Percentiles rank a stretch among this genome's conserved stretches.
phyloP scores from a whole-genome alignment of 2,888 invertebrate genomes.

The Erebia aethiops region DNA sequence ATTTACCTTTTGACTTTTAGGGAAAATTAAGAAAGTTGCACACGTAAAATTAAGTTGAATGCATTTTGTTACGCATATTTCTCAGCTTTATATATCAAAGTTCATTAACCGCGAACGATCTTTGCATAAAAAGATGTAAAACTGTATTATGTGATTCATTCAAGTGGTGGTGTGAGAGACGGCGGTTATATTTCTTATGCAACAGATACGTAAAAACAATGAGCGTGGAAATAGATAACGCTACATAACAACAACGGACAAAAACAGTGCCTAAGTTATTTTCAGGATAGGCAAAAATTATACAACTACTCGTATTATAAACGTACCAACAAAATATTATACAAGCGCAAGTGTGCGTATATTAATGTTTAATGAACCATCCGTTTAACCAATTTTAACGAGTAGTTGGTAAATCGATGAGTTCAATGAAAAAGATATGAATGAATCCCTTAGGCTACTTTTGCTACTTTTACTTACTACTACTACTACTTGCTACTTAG shows the following conservation, averaged over 20 bases:
- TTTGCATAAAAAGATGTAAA: conserved; percentile 16
- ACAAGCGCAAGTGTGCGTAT: too few relatives aligned
- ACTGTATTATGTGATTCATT: conserved; percentile 20
- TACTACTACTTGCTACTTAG: too few relatives aligned
- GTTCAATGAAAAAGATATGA: too few relatives aligned
- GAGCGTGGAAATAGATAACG: not conserved
- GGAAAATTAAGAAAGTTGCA: not conserved
- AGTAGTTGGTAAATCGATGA: too few relatives aligned
- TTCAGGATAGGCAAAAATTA: not conserved
- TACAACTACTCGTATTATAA: too few relatives aligned
- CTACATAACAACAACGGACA: not conserved
- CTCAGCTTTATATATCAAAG: conserved; percentile 8
- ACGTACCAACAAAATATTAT: too few relatives aligned
- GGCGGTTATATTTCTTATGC: not conserved
- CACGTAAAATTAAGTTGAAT: not conserved
- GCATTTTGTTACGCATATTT: conserved; percentile 1
- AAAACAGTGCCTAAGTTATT: not conserved
- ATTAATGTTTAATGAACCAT: too few relatives aligned
- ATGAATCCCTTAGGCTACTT: too few relatives aligned
- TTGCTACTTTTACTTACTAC: too few relatives aligned
- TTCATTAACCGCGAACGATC: conserved; percentile 22
- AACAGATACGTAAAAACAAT: conserved; percentile 4
- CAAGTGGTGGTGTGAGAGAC: conserved; percentile 7
- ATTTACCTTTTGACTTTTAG: conserved; percentile 1
- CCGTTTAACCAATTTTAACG: too few relatives aligned